Evolutionary conservation across 2,888 invertebrate genomes (phyloP), one percentile per base, ranked within the genome.

Genomic region (Argyresthia goedartella): DNA sequence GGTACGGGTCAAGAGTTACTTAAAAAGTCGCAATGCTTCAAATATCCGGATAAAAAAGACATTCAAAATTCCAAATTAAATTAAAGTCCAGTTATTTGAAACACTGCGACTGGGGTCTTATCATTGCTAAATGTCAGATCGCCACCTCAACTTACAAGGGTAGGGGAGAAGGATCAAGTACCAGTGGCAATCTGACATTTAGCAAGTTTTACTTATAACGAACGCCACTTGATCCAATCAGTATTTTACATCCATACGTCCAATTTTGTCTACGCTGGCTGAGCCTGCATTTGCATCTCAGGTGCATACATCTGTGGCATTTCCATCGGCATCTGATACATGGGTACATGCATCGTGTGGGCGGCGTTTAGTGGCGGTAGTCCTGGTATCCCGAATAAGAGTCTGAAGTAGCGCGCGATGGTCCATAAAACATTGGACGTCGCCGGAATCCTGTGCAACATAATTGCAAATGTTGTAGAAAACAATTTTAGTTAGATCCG

Each of bases 341-440:
- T 82, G 10, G 86, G 85, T 77, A 84, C 81, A 53, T 73, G 64
- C 81, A 85, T 81, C 49, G 81, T 69, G 57, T 71, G 74, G 46
- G 71, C 71, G 55, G 69, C 63, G 62, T 66, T 81, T 73, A 86
- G 65, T 67, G 82, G 75, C 70, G 82, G 67, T 63, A 62, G 56
- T 60, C 73, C 70, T 68, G 82, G 76, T 69, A 81, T 59, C 67
- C 84, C 82, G 73, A 85, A 80, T 67, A 86, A 70, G 78, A 73
- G 60, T 79, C 73, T 82, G 86, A 82, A 76, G 86, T 79, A 79
- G 77, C 79, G 76, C 80, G 85, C 79, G 86, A 85, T 69, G 76
- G 76, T 76, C 85, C 84, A 80, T 85, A 88, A 67, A 69, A 87
- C 79, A 87, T 87, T 77, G 87, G 84, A 73, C 81, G 87, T 77